These are phyloP conservation scores for Nibea albiflora DNA, from an alignment of 2,113 vertebrate genomes.

Conservation along the genomic window DNA sequence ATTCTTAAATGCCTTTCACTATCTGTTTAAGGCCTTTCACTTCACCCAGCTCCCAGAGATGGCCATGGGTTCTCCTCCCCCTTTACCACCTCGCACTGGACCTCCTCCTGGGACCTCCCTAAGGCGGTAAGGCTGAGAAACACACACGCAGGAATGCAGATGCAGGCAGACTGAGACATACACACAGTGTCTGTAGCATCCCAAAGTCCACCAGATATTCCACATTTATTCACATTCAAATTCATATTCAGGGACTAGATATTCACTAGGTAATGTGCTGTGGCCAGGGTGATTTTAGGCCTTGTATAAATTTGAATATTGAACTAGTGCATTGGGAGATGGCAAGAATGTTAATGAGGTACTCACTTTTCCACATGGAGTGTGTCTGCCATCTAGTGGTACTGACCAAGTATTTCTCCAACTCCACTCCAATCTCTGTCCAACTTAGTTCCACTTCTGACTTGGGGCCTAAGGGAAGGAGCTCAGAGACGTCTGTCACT, in stretches of 20 bases:
- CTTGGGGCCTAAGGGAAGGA: slow-evolving; percentile 91
- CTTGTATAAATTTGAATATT: slow-evolving; percentile 77
- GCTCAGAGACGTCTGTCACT: slow-evolving; percentile 86
- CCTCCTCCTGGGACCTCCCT: slow-evolving; percentile 90
- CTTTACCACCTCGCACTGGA: slow-evolving; percentile 93
- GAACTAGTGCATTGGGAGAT: slow-evolving; percentile 67
- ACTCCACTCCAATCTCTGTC: slow-evolving; percentile 28
- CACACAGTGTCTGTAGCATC: slow-evolving; percentile 15
- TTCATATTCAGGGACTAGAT: slow-evolving; percentile 58
- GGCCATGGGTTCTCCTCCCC: slow-evolving; percentile 93
- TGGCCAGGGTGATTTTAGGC: slow-evolving; percentile 64
- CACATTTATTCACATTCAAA: slow-evolving; percentile 61
- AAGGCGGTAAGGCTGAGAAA: slow-evolving; percentile 83
- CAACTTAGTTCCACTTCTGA: slow-evolving; percentile 92
- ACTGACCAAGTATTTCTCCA: neutral
- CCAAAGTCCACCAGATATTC: slow-evolving; percentile 43
- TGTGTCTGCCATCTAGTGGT: slow-evolving; percentile 72
- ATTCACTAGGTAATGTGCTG: slow-evolving; percentile 58
- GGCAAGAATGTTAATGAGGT: slow-evolving; percentile 75
- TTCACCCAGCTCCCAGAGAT: slow-evolving; percentile 99
- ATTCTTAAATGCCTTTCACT: slow-evolving; percentile 39
- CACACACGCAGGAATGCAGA: neutral
- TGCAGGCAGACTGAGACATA: slow-evolving; percentile 9
- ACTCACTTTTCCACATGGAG: slow-evolving; percentile 7
- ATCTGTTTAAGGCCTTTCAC: slow-evolving; percentile 90